Conservation (phyloP, 2,797 vertebrate species). For the Onychomys torridus region DNA sequence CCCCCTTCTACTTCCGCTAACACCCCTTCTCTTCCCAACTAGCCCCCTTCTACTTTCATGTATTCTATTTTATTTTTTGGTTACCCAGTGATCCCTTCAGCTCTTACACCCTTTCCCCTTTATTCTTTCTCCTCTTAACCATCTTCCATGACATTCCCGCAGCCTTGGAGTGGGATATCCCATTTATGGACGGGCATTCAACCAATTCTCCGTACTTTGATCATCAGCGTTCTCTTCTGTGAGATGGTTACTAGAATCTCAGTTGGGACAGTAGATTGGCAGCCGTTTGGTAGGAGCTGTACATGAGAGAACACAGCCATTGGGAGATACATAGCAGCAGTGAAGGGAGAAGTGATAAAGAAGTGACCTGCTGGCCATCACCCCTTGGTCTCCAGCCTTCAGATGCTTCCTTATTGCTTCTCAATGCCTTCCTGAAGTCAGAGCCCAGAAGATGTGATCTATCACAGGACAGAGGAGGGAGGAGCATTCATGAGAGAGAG, state of each 20-base stretch:
- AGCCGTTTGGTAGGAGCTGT: neutral
- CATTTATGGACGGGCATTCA: neutral
- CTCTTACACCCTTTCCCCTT: neutral
- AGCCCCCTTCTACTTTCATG: neutral
- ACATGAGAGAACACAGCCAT: neutral
- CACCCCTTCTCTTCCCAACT: neutral
- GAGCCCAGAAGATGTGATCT: neutral
- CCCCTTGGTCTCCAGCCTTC: neutral
- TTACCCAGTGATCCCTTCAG: neutral
- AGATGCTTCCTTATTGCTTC: neutral
- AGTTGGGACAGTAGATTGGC: neutral
- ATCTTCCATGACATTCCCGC: neutral
- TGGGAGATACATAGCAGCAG: neutral
- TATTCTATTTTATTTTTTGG: neutral
- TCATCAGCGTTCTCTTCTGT: neutral
- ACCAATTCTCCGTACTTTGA: neutral
- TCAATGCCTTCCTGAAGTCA: constrained; percentile 20
- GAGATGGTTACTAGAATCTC: neutral
- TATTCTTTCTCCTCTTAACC: neutral
- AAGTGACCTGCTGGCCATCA: neutral
- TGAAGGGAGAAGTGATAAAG: neutral
- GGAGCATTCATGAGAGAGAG: neutral
- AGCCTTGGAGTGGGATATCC: neutral
- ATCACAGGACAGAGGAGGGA: neutral
- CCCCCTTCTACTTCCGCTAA: neutral